phyloP scores from a whole-genome alignment of 2,888 invertebrate genomes.

The Celastrina argiolus region DNA sequence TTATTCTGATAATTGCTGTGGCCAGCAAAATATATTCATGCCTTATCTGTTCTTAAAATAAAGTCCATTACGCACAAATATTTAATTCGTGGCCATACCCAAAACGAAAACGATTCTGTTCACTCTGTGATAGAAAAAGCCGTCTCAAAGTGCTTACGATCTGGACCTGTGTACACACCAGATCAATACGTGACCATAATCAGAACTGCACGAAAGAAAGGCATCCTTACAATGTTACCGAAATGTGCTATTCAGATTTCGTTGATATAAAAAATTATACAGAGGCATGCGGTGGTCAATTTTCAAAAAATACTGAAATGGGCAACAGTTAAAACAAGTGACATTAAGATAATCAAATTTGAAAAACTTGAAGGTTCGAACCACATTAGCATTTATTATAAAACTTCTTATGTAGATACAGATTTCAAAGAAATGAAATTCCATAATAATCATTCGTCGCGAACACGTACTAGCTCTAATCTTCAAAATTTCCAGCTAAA shows the following conservation, averaged over 20 bases:
- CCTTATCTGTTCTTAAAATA: neutral
- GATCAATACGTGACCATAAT: constrained; percentile 34
- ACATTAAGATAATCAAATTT: constrained; percentile 26
- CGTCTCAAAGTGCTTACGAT: constrained; percentile 28
- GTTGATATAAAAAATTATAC: constrained; percentile 30
- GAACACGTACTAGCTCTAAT: constrained; percentile 15
- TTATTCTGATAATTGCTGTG: neutral
- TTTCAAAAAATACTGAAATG: constrained; percentile 3
- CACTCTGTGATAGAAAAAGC: constrained; percentile 35
- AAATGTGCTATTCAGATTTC: constrained; percentile 34
- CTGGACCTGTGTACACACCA: constrained; percentile 34
- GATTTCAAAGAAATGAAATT: constrained; percentile 31
- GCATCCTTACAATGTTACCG: constrained; percentile 31
- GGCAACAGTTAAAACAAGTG: constrained; percentile 22
- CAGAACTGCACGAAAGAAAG: constrained; percentile 33
- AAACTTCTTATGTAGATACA: constrained; percentile 29
- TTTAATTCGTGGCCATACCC: constrained; percentile 33
- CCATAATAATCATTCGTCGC: constrained; percentile 28
- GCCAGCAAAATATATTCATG: neutral
- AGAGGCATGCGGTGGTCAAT: neutral
- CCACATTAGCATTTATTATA: constrained; percentile 28
- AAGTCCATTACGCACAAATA: neutral
- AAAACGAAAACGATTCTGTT: constrained; percentile 35
- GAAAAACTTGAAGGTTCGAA: constrained; percentile 22
- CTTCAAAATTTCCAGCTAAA: constrained; percentile 26